Conservation (phyloP, 2,113 vertebrate genomes). For the Antigone vipio region DNA sequence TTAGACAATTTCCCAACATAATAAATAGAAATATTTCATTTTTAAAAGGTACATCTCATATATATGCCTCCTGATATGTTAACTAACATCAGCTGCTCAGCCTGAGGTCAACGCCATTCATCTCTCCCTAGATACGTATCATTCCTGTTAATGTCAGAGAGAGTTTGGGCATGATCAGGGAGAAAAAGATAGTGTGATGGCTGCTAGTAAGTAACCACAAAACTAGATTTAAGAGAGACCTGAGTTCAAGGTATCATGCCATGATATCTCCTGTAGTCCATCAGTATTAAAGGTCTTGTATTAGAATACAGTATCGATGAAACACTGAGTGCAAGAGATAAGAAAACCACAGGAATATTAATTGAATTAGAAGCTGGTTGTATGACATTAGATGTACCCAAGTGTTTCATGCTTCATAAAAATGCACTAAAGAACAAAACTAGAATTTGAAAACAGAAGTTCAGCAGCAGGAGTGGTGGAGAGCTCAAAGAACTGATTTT, state of each 20-base stretch:
- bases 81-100: background rate
- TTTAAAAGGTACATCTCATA: background rate
- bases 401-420: background rate
- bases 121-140: background rate
- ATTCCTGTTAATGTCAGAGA: background rate
- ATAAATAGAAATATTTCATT: background rate
- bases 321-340: background rate
- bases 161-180: background rate
- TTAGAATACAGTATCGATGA: background rate
- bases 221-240: background rate
- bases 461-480: background rate
- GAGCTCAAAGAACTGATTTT: background rate
- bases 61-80: background rate
- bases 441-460: background rate
- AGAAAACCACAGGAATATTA: background rate
- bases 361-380: background rate
- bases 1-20: background rate
- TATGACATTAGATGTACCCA: background rate
- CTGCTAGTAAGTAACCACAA: background rate
- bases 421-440: background rate
- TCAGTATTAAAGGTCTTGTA: background rate
- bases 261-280: background rate
- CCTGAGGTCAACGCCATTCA: background rate
- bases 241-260: background rate
- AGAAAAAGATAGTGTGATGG: background rate